Conservation (phyloP, 1,140 invertebrate species). For the Rhyacophila brunnea region DNA sequence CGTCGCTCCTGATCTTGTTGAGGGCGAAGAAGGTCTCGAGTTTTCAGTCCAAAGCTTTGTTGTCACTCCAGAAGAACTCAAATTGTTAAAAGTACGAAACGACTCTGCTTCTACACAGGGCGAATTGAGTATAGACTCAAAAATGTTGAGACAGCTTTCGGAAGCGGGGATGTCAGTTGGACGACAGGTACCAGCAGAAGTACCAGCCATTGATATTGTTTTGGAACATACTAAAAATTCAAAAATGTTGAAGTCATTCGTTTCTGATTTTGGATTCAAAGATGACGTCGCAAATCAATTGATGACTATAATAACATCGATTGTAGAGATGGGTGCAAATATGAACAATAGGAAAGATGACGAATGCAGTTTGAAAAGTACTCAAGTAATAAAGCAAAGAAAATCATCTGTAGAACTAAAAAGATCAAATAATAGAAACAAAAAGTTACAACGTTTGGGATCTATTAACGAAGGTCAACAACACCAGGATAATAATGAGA, state of each 20-base stretch:
- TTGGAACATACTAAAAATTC: constrained; percentile 57
- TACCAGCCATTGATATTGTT: constrained; percentile 63
- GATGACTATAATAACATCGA: constrained; percentile 52
- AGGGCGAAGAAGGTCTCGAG: constrained; percentile 65
- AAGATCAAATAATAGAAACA: constrained; percentile 15
- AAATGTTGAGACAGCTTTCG: constrained; percentile 66
- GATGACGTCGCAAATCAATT: constrained; percentile 54
- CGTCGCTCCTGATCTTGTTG: constrained; percentile 66
- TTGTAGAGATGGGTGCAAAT: constrained; percentile 54
- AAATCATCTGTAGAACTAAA: constrained; percentile 29
- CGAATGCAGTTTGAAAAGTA: constrained; percentile 36
- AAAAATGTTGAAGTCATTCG: constrained; percentile 51
- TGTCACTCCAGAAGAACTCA: constrained; percentile 68
- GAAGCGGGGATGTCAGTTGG: constrained; percentile 69
- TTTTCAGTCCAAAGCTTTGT: constrained; percentile 76
- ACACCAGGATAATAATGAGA: constrained; percentile 44
- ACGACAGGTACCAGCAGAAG: constrained; percentile 60
- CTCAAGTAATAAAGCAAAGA: constrained; percentile 33
- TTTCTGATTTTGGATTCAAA: constrained; percentile 52
- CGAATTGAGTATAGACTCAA: constrained; percentile 64
- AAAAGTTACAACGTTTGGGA: constrained; percentile 28
- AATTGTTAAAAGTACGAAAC: constrained; percentile 60
- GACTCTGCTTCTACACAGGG: constrained; percentile 56
- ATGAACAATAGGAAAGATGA: constrained; percentile 46
- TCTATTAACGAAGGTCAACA: constrained; percentile 34